A percentile compares a stretch with the other conserved stretches of the same genome.
phyloP scores from a whole-genome alignment of 2,113 vertebrate species.

The Ageneiosus marmoratus region DNA sequence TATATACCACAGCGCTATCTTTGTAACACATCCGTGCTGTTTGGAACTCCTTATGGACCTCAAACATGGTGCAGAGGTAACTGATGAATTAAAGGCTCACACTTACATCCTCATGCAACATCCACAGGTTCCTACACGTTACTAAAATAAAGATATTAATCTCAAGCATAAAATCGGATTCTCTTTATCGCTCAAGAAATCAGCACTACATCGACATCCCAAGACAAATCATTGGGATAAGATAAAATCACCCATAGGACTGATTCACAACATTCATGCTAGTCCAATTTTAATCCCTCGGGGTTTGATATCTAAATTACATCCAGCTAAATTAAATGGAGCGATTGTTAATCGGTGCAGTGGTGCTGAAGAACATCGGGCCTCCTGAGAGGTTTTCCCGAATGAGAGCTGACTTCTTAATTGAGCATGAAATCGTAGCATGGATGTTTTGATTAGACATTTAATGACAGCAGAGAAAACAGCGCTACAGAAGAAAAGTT shows the following conservation, averaged over 20 bases:
- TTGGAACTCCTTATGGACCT: no score
- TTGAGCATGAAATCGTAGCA: neutral
- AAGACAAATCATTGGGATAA: neutral
- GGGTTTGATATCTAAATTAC: conserved; percentile 15
- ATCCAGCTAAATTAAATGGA: neutral
- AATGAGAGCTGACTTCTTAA: conserved; percentile 31
- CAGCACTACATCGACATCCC: neutral
- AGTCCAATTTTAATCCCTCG: neutral
- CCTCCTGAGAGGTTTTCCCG: conserved; percentile 25
- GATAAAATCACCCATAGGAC: neutral
- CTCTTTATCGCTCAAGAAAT: neutral
- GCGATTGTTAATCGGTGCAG: neutral
- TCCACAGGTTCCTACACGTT: neutral
- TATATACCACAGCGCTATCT: no score
- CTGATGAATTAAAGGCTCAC: neutral
- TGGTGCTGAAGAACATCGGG: conserved; percentile 11
- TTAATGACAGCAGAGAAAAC: conserved; percentile 25
- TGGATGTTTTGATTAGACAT: conserved; percentile 31
- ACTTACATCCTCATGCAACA: neutral
- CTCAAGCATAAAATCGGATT: neutral
- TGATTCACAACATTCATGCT: neutral
- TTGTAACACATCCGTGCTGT: no score
- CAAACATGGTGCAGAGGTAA: no score
- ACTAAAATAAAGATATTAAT: neutral
- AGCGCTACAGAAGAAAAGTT: neutral